Conservation (phyloP, 2,888 invertebrate genomes). For the Lymantria monacha region DNA sequence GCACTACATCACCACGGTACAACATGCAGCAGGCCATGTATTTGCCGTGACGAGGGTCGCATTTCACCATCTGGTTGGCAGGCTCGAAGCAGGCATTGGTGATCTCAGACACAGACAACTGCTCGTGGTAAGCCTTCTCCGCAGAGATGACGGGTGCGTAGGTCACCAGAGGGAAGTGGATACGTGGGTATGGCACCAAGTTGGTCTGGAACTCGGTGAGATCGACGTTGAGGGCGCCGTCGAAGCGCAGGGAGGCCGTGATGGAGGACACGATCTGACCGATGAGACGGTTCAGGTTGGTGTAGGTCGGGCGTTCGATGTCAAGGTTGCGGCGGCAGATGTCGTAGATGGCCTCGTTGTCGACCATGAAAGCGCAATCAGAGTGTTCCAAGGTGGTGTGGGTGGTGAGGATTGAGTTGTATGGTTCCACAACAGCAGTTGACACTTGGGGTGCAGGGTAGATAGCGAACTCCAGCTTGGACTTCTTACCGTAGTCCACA, state of each 20-base stretch:
- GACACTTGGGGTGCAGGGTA: slow-evolving; percentile 97
- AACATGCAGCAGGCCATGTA: slow-evolving; percentile 98
- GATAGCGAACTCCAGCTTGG: slow-evolving; percentile 97
- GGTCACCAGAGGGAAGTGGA: slow-evolving; percentile 96
- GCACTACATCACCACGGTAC: slow-evolving; percentile 97
- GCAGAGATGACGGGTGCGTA: slow-evolving; percentile 97
- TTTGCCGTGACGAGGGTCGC: slow-evolving; percentile 95
- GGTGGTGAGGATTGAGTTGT: slow-evolving; percentile 98
- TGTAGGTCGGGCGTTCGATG: slow-evolving; percentile 97
- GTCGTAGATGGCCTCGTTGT: slow-evolving; percentile 95
- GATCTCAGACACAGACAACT: slow-evolving; percentile 94
- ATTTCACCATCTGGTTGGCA: slow-evolving; percentile 97
- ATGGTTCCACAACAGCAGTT: slow-evolving; percentile 97
- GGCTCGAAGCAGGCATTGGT: slow-evolving; percentile 98
- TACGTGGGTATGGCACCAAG: slow-evolving; percentile 97
- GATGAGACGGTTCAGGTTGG: slow-evolving; percentile 96
- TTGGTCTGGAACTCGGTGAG: slow-evolving; percentile 97
- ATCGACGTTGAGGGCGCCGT: slow-evolving; percentile 96
- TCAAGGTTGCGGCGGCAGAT: slow-evolving; percentile 97
- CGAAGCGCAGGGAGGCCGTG: slow-evolving; percentile 96
- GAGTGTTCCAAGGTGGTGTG: slow-evolving; percentile 97
- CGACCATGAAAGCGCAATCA: slow-evolving; percentile 98
- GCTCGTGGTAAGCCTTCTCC: slow-evolving; percentile 97
- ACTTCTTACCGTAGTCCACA: slow-evolving; percentile 98
- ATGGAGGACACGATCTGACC: slow-evolving; percentile 97